Evolutionary conservation across 2,888 invertebrate genomes (phyloP), one percentile per base, ranked within the genome.

Genomic region (Gastracanthus pulcherrimus): DNA sequence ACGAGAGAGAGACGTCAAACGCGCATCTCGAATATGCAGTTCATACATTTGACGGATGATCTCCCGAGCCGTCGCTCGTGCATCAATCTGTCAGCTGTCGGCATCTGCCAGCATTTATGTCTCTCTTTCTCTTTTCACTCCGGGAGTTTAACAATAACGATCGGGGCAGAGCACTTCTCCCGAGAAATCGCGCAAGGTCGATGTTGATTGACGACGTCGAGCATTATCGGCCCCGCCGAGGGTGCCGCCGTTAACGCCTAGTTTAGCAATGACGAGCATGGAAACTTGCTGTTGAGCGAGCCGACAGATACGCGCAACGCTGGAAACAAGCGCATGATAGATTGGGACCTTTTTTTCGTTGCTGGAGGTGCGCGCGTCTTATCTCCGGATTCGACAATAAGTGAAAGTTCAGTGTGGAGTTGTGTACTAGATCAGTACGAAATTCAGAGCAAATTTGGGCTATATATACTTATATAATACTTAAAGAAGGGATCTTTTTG

Each of bases 131-230:
- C 55, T 55, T 19, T 3, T 55, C n/a, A n/a, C 55, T 55, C 26
- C 55, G n/a, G 48, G 7, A 26, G 5, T 26, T 55, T 55, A 55
- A 55, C 55, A 55, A 55, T 26, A n/a, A n/a, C n/a, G n/a, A n/a
- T n/a, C n/a, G n/a, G n/a, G n/a, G n/a, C n/a, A n/a, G n/a, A n/a
- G 55, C 23, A 55, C 55, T 55, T 55, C 26, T 55, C 23, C 55
- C 55, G 11, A 55, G 55, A 55, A 55, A 55, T 55, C 55, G 55
- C 55, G n/a, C 55, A 55, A 55, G 55, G 55, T 55, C 55, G 55
- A n/a, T 26, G 26, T 23, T 55, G 23, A 55, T 23, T 26, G 6
- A 55, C 55, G 55, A 55, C 23, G 23, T 55, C n/a, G 9, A 13
- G 0, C 7, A 5, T 13, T 55, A 55, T 55, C 55, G 55, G 55